Evolutionary conservation across 2,888 invertebrate species (phyloP), one percentile per base, ranked within the genome.

Genomic region (Neria commutata): DNA sequence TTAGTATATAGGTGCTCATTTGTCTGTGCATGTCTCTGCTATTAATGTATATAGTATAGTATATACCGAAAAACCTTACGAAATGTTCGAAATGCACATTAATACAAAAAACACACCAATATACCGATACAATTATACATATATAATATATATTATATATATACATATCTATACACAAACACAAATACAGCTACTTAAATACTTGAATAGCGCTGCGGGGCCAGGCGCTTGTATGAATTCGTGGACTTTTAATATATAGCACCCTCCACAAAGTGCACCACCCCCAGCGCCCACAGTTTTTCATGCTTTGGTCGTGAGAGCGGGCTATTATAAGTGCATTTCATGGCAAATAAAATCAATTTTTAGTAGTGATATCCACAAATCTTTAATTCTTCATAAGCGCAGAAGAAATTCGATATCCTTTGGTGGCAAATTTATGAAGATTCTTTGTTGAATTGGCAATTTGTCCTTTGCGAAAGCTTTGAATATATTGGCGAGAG

Each of bases 51-150:
- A 14, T 42, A 19, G 19, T 29, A 17, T 42, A 42, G 5, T 42
- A 40, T 17, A 24, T 34, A 57, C 26, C 17, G 25, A 42, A 42
- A 42, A 42, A 42, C 17, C 21, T 3, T 19, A 52, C 52, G 42
- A 14, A 52, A 50, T 17, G 10, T n/a, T 17, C 25, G 8, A 17
- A 14, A 26, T 3, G 33, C 11, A 25, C 4, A 47, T 25, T 26
- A 5, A 56, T 33, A 56, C n/a, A 21, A 6, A 16, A 33, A 24
- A 29, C 23, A 37, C 25, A 26, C 11, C 14, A n/a, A 17, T 17
- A 37, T 8, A 48, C 37, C 21, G 1, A 2, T 16, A 16, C 16
- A 14, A 19, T 29, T 5, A 51, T 11, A 33, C 23, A 29, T 16
- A 34, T 19, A 23, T 19, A 29, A n/a, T 46, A 29, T 23, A 21